Conservation (phyloP, 2,797 vertebrate genomes). For the Anolis apletophallus region DNA sequence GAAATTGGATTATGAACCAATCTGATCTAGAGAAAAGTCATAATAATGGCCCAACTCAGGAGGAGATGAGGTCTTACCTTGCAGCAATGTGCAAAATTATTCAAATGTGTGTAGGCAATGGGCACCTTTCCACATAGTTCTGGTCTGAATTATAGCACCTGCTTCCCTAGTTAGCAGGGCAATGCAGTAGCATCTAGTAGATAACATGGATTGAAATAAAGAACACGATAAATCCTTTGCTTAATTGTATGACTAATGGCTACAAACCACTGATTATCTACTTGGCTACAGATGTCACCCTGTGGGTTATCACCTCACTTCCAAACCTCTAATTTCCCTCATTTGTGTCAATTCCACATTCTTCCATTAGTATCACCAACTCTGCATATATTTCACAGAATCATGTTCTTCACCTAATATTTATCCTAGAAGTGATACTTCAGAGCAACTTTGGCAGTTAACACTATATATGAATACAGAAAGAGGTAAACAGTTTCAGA, state of each 20-base stretch:
- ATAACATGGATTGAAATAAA: neutral
- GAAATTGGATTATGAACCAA: slow-evolving; percentile 9
- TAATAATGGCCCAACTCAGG: neutral
- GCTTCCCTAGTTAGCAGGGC: neutral
- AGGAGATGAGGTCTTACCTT: neutral
- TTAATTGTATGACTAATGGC: neutral
- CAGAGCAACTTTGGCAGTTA: neutral
- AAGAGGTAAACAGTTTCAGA: neutral
- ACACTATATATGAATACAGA: neutral
- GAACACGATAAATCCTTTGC: neutral
- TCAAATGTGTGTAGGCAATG: neutral
- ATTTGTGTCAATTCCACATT: neutral
- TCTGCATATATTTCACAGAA: neutral
- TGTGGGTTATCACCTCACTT: no score
- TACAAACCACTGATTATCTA: neutral
- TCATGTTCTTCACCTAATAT: neutral
- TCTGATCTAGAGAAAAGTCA: neutral
- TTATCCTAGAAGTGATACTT: neutral
- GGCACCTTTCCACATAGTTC: neutral
- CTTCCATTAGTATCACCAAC: neutral
- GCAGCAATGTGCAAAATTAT: neutral
- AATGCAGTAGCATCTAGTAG: neutral
- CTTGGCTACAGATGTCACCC: neutral
- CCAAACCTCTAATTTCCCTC: no score
- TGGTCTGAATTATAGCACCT: neutral